Base-by-base conservation (phyloP, 2,113 vertebrate species). In the Smithornis capensis region DNA sequence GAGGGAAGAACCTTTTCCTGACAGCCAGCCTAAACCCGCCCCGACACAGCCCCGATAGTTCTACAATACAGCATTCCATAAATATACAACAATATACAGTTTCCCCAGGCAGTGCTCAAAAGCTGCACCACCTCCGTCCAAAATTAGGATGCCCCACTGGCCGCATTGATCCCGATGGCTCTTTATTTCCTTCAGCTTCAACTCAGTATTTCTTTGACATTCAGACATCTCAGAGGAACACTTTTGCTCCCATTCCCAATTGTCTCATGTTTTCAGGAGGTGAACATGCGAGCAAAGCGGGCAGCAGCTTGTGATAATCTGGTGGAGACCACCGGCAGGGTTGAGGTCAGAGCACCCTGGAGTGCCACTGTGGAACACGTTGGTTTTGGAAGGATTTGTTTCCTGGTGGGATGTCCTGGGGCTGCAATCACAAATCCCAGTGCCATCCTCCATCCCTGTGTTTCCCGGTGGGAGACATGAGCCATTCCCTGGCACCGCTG, bases 401-500 rank as follows among this genome's bases (percentile, higher is more conserved):
- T 45, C 1, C 1, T 3, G 9, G 9, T 31, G 38, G n/a, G 52
- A 23, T 9, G 21, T 19, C 42, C 5, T 2, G 10, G 35, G 3
- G 8, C 38, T 40, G 5, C 52, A 27, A 13, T 55, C n/a, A 47
- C 68, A 13, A 57, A 45, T 11, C 57, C 63, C 5, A 0, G 1
- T 14, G 31, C 1, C 11, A 6, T 47, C 60, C 33, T 52, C 27
- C 49, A 60, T 60, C 55, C 75, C 3, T 2, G 14, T 42, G 78
- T 38, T 12, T 53, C 28, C 4, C 1, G 49, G 19, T 19, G 70
- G 70, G 62, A 83, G 62, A n/a, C 6, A 28, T 0, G 1, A 91
- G 14, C 13, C 0, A 1, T 24, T 38, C 6, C 9, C 50, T 2
- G 0, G 53, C 38, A 24, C 15, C 0, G 0, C 13, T 18, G 55